Conservation (phyloP, 2,888 invertebrate species). For the Dichetophora obliterata region DNA sequence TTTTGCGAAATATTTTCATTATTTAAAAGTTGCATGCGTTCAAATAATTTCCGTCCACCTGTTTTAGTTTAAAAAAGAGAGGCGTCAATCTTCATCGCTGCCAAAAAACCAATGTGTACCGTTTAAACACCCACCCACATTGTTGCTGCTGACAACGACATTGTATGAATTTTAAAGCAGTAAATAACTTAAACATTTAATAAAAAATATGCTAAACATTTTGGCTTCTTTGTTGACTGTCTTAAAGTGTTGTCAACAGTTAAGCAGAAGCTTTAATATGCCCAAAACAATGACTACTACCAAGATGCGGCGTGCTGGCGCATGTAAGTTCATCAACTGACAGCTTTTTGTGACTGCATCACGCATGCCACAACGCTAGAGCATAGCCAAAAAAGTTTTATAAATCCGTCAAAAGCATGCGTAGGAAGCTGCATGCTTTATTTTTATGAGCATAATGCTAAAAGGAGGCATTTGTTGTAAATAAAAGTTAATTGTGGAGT, state of each 20-base stretch:
- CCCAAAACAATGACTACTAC: neutral
- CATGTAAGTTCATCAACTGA: neutral
- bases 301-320: neutral
- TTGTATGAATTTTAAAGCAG: neutral
- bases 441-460: constrained; percentile 21
- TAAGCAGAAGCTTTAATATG: neutral
- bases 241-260: neutral
- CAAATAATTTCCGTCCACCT: neutral
- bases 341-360: too few relatives aligned
- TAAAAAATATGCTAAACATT: neutral
- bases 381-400: neutral
- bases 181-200: neutral
- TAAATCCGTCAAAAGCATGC: neutral
- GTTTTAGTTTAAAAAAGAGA: neutral
- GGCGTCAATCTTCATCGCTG: too few relatives aligned
- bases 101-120: neutral
- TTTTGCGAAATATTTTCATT: neutral
- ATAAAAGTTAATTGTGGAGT: neutral
- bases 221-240: neutral
- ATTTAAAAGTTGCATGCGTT: too few relatives aligned
- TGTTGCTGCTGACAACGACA: too few relatives aligned
- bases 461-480: constrained; percentile 17
- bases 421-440: neutral
- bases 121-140: neutral
- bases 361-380: too few relatives aligned